Conservation (phyloP, 2,113 vertebrate genomes). For the Engraulis encrasicolus region DNA sequence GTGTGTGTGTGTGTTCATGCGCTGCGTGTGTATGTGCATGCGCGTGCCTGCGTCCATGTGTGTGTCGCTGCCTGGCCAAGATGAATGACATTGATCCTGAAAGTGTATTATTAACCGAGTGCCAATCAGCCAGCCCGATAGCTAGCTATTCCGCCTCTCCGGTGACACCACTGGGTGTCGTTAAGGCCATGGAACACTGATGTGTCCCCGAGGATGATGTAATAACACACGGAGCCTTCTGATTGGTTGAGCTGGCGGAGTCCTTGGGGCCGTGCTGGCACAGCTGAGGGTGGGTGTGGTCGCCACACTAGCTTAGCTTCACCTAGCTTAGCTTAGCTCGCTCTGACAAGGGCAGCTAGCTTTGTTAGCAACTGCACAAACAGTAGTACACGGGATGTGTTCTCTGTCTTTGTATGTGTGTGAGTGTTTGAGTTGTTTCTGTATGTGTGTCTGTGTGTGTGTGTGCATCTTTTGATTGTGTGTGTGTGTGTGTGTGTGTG, state of each 20-base stretch:
- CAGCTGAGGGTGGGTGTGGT: slow-evolving; percentile 40
- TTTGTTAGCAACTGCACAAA: background rate
- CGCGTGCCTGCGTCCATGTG: background rate
- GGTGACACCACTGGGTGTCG: slow-evolving; percentile 30
- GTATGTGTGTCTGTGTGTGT: background rate
- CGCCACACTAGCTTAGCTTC: too few relatives aligned
- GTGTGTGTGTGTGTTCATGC: too few relatives aligned
- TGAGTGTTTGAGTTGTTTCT: too few relatives aligned
- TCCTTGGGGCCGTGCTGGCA: background rate
- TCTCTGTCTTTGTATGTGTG: background rate
- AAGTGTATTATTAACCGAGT: slow-evolving; percentile 42
- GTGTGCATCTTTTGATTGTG: background rate
- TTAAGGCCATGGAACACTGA: slow-evolving; percentile 20
- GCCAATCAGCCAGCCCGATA: slow-evolving; percentile 48
- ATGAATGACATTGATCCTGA: slow-evolving; percentile 43
- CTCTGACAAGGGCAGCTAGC: background rate
- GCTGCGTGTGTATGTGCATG: background rate
- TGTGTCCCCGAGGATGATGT: background rate
- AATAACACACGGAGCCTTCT: background rate
- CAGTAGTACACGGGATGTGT: background rate
- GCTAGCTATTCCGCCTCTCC: too few relatives aligned
- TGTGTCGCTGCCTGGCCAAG: background rate
- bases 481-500: background rate
- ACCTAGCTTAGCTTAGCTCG: too few relatives aligned
- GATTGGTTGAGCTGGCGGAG: background rate